Evolutionary conservation across 2,888 invertebrate genomes (phyloP).

Genomic region (Amitus sp.): DNA sequence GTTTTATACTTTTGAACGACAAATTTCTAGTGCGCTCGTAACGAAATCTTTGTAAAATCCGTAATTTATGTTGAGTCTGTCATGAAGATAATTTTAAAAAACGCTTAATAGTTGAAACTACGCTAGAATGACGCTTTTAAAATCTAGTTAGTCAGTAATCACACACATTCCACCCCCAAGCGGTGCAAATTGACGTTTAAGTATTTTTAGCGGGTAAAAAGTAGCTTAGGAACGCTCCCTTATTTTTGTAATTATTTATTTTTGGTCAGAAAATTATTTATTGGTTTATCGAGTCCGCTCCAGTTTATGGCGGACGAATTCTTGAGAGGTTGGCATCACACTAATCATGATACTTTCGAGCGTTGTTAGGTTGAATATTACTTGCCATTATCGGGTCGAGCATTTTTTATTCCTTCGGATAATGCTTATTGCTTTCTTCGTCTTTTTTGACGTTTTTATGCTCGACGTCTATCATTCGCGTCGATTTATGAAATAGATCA

Average conservation of each 20-base stretch:
- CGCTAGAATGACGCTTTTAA: constrained; percentile 59
- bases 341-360: background rate
- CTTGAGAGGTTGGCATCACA: constrained; percentile 1
- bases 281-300: background rate
- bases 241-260: constrained; percentile 65
- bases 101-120: constrained; percentile 56
- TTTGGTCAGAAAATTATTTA: constrained; percentile 24
- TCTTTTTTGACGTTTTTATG: no score
- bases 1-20: no score
- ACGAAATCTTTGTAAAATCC: no score
- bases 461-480: no score
- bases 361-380: constrained; percentile 3
- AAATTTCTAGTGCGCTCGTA: no score
- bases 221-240: constrained; percentile 62
- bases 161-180: constrained; percentile 60
- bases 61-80: no score
- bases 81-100: no score
- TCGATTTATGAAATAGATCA: no score
- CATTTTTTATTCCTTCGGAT: no score
- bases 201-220: no score
- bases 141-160: constrained; percentile 57
- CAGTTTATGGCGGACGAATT: no score
- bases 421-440: no score
- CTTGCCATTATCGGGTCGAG: background rate
- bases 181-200: constrained; percentile 59